Base-by-base conservation (phyloP, 2,797 vertebrate species). In the Mormyrus proboscirostris region DNA sequence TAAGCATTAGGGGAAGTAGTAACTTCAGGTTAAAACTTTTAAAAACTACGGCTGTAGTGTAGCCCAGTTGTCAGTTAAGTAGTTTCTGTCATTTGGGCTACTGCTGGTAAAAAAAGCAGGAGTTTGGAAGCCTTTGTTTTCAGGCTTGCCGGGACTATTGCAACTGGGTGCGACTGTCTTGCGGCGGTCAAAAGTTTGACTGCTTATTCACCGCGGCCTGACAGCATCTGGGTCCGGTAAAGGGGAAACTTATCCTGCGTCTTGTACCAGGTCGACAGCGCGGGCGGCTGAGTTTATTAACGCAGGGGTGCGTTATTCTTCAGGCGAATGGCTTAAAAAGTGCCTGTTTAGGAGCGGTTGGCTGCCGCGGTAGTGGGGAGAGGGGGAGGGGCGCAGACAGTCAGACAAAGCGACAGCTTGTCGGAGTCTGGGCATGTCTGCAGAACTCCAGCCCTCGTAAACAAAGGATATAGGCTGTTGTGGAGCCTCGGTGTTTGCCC, bases 321-420 rank as follows among this genome's bases (percentile, higher is more conserved):
- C 4, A 16, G 33, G 79, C 76, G 44, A 50, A n/a, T 89, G 82
- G 19, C 49, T 85, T 50, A 69, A 65, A 89, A 85, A 85, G 59
- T 57, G n/a, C n/a, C 55, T 9, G 51, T 19, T 57, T 49, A 49
- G 79, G 53, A 57, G 82, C 83, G 88, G 88, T 65, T 50, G 3
- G 82, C 82, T 29, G 53, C 53, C 19, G 92, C 92, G 92, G 93
- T 83, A 87, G 93, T 22, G 84, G 89, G 89, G 89, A 91, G 93
- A 93, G 95, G 93, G 93, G 92, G 93, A 94, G 91, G 94, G 92
- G 91, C 89, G 89, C 90, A 93, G 91, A 93, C 94, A 94, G 95
- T 95, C 95, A 96, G 95, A 96, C 96, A 96, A 96, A 96, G 96
- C 95, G 90, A 93, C 95, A 95, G 95, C 94, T 96, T 96, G 95